These are phyloP conservation scores for Chromoteleia sp. DNA, from an alignment of 2,888 invertebrate genomes.

Conservation along the genomic window DNA sequence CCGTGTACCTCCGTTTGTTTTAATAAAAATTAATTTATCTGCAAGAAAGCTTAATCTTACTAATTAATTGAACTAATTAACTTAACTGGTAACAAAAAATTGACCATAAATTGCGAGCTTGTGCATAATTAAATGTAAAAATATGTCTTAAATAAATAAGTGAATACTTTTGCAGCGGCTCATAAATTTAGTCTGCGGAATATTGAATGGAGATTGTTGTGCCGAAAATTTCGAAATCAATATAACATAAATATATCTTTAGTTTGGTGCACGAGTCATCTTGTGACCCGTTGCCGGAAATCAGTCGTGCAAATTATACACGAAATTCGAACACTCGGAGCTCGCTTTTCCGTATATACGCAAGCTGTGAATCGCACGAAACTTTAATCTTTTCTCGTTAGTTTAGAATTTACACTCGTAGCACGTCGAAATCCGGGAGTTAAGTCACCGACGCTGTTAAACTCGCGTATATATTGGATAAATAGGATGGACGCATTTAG, in stretches of 20 bases:
- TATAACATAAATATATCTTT: slow-evolving; percentile 44
- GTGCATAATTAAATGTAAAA: slow-evolving; percentile 11
- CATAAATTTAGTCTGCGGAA: slow-evolving; percentile 3
- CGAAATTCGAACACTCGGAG: slow-evolving; percentile 42
- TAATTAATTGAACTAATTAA: slow-evolving; percentile 17
- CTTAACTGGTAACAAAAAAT: not conserved
- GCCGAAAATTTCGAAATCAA: slow-evolving; percentile 41
- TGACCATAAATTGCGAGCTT: not conserved
- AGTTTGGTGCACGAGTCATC: not conserved
- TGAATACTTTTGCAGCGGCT: not conserved
- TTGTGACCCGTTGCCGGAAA: slow-evolving; percentile 50
- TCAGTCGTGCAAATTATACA: slow-evolving; percentile 55
- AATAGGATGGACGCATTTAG: slow-evolving; percentile 55
- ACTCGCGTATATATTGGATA: slow-evolving; percentile 46
- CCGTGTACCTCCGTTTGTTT: too few species aligned
- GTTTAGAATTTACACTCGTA: slow-evolving; percentile 66
- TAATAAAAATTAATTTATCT: not conserved
- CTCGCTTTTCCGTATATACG: slow-evolving; percentile 35
- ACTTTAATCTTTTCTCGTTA: slow-evolving; percentile 69
- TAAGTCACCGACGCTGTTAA: slow-evolving; percentile 58
- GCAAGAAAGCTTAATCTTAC: not conserved
- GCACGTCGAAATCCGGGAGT: slow-evolving; percentile 59
- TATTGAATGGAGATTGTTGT: not conserved
- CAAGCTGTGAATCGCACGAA: slow-evolving; percentile 51
- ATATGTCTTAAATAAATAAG: not conserved